phyloP scores from a whole-genome alignment of 2,113 vertebrate species.

The Leucopsar rothschildi region DNA sequence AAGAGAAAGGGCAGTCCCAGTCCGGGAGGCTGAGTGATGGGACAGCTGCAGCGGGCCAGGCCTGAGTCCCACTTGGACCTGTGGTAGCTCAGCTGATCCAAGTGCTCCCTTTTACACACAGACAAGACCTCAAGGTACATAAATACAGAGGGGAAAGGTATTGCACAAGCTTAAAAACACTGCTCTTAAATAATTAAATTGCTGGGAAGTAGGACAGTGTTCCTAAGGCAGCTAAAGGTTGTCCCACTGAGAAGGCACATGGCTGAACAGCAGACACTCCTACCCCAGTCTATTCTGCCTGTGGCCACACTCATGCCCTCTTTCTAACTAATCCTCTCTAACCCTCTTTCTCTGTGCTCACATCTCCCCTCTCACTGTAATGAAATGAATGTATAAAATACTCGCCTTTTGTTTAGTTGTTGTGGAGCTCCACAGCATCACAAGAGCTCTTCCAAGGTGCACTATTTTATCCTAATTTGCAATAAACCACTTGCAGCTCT shows the following conservation, averaged over 20 bases:
- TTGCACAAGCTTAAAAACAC: background rate
- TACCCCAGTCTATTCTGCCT: background rate
- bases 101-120: background rate
- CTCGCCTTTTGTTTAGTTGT: background rate
- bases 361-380: background rate
- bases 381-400: background rate
- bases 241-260: background rate
- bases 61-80: background rate
- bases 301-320: background rate
- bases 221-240: background rate
- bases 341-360: background rate
- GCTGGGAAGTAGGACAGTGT: background rate
- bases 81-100: background rate
- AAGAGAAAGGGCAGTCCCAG: background rate
- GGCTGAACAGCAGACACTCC: background rate
- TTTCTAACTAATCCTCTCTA: background rate
- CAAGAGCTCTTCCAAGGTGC: background rate
- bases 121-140: background rate
- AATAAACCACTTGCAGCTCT: background rate
- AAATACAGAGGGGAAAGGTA: background rate
- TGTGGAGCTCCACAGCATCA: background rate
- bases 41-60: background rate
- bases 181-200: background rate
- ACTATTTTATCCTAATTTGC: background rate
- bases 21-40: rapidly evolving